These are phyloP conservation scores for Epinephelus malabaricus DNA, from an alignment of 2,797 vertebrate genomes.

Conservation along the genomic window DNA sequence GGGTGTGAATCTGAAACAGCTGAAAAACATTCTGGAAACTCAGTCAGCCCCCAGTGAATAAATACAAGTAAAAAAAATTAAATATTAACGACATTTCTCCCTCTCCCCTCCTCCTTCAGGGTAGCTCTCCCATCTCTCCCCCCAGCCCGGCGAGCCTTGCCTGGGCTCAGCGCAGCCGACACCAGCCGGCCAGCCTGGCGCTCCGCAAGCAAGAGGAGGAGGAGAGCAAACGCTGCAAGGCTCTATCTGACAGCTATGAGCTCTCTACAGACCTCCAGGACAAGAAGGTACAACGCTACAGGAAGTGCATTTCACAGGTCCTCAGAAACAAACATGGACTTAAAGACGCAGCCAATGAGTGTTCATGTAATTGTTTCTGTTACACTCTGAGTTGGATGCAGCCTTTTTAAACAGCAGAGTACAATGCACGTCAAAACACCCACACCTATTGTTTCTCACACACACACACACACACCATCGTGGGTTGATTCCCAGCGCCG, in stretches of 20 bases:
- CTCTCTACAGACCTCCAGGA: constrained; percentile 95
- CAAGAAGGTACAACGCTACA: constrained; percentile 86
- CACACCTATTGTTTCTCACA: constrained; percentile 1
- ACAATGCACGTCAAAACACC: not conserved
- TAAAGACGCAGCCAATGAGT: too few relatives aligned
- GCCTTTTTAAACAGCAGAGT: not conserved
- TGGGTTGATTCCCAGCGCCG: not conserved
- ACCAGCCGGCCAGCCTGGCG: constrained; percentile 94
- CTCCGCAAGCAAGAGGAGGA: constrained; percentile 95
- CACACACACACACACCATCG: constrained; percentile 3
- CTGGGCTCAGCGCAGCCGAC: constrained; percentile 92
- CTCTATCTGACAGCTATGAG: constrained; percentile 96
- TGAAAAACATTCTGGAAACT: too few relatives aligned
- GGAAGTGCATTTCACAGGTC: not conserved
- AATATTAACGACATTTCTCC: not conserved
- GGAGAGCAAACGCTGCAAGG: constrained; percentile 92
- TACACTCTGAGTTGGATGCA: not conserved
- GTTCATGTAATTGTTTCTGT: not conserved
- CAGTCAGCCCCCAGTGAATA: too few relatives aligned
- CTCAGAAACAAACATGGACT: too few relatives aligned
- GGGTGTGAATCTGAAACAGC: too few relatives aligned
- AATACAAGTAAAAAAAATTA: not conserved
- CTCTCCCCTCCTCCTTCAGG: constrained; percentile 52
- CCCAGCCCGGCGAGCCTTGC: constrained; percentile 88
- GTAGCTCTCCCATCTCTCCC: constrained; percentile 74